Percentiles rank a stretch among this genome's conserved stretches.
Evolutionary conservation across 2,113 vertebrate species (phyloP).

Genomic region (Canis aureus): DNA sequence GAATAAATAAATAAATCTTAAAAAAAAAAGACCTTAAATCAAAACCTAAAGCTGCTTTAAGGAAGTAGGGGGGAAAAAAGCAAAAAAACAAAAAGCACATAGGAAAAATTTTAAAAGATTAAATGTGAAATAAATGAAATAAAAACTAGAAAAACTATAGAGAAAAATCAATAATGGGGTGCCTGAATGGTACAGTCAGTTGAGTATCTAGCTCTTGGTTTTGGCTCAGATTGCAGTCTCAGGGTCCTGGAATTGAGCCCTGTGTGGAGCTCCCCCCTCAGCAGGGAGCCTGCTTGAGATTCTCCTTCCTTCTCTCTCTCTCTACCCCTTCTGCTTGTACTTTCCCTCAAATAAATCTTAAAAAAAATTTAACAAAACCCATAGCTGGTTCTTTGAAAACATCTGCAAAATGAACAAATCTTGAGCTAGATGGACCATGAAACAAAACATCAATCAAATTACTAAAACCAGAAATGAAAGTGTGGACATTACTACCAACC

Average conservation of each 20-base stretch:
- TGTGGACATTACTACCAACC: background rate
- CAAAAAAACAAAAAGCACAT: background rate
- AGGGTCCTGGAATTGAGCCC: background rate
- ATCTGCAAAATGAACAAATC: background rate
- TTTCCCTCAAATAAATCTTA: background rate
- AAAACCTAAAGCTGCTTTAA: background rate
- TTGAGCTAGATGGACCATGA: background rate
- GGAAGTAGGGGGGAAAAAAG: background rate
- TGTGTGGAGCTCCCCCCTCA: background rate
- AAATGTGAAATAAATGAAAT: background rate
- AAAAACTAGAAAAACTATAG: background rate
- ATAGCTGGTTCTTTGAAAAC: background rate
- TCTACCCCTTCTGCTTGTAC: background rate
- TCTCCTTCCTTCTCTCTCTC: background rate
- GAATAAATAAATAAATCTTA: too few species aligned
- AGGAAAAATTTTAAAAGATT: background rate
- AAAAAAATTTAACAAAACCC: background rate
- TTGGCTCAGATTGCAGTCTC: background rate
- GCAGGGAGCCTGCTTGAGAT: background rate
- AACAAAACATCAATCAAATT: background rate
- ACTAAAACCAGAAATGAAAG: background rate
- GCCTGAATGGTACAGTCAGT: background rate
- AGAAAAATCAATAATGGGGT: background rate
- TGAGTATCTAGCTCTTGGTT: background rate
- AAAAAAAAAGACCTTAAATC: background rate